phyloP scores from a whole-genome alignment of 2,113 vertebrate species.

The Lagopus leucura region DNA sequence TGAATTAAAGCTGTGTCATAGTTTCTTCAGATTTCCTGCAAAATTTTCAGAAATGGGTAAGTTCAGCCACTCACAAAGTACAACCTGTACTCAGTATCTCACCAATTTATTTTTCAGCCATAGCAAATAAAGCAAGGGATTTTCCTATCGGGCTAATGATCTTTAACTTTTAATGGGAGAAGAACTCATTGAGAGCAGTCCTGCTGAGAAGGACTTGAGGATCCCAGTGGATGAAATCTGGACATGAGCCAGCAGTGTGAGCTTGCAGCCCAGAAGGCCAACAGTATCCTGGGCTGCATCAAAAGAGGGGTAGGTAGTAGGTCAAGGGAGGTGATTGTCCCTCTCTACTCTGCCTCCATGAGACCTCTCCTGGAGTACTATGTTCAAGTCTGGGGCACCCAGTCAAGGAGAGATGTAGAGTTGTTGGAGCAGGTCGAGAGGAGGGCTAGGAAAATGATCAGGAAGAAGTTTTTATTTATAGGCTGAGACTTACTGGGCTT shows the following conservation, averaged over 20 bases:
- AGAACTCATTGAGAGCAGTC: too few relatives aligned
- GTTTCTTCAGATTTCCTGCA: not conserved
- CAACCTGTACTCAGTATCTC: not conserved
- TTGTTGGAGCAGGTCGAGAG: too few relatives aligned
- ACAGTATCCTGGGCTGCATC: too few relatives aligned
- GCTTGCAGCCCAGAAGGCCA: too few relatives aligned
- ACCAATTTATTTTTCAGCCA: not conserved
- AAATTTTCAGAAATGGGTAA: not conserved
- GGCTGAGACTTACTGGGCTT: not conserved
- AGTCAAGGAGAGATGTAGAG: too few relatives aligned
- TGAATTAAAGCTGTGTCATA: not conserved
- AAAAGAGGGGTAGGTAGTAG: too few relatives aligned
- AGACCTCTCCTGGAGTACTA: too few relatives aligned
- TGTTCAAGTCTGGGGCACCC: too few relatives aligned
- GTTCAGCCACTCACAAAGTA: not conserved
- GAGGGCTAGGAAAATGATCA: not conserved
- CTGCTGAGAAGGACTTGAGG: not conserved
- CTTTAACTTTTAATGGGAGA: not conserved
- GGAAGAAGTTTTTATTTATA: not conserved
- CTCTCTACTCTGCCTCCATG: too few relatives aligned
- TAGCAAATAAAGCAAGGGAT: not conserved
- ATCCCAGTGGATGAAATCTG: too few relatives aligned
- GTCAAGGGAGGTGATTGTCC: too few relatives aligned
- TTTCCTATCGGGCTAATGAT: not conserved
- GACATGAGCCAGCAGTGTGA: too few relatives aligned